These are phyloP conservation scores for Zoroaster sp. DNA, from an alignment of 53 echinoderm and acorn worm species.

Conservation along the genomic window DNA sequence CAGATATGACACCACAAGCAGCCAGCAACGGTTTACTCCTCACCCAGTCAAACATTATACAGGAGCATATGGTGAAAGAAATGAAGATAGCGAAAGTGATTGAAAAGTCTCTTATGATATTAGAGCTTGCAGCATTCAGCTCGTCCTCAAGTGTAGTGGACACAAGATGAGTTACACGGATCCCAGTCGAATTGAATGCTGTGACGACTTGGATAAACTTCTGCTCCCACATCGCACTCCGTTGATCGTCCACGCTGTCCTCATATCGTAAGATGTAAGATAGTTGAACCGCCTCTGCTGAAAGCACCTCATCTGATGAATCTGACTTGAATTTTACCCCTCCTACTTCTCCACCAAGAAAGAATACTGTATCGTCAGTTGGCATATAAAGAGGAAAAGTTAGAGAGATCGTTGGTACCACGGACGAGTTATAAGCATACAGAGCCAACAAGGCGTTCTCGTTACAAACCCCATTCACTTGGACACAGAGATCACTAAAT, in stretches of 20 bases:
- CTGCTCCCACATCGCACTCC: conserved; percentile 47
- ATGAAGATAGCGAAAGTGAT: conserved; percentile 59
- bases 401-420: not conserved
- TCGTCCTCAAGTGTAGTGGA: conserved; percentile 56
- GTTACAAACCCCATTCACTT: conserved; percentile 28
- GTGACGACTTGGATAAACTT: conserved; percentile 9
- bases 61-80: conserved; percentile 38
- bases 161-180: not conserved
- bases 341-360: conserved; percentile 30
- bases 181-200: not conserved
- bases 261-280: conserved; percentile 3
- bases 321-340: conserved; percentile 16
- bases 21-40: conserved; percentile 58
- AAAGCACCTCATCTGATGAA: not conserved
- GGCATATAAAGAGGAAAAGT: conserved; percentile 1
- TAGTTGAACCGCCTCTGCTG: conserved; percentile 10
- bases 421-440: conserved; percentile 1
- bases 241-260: not conserved
- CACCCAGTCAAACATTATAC: conserved; percentile 62
- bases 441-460: conserved; percentile 26
- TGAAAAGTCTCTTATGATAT: conserved; percentile 42
- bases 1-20: conserved; percentile 39
- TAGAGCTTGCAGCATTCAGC: conserved; percentile 31
- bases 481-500: conserved; percentile 31
- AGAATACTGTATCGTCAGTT: not conserved